phyloP scores from a whole-genome alignment of 2,888 invertebrate species.

The Flexamia atlantica region DNA sequence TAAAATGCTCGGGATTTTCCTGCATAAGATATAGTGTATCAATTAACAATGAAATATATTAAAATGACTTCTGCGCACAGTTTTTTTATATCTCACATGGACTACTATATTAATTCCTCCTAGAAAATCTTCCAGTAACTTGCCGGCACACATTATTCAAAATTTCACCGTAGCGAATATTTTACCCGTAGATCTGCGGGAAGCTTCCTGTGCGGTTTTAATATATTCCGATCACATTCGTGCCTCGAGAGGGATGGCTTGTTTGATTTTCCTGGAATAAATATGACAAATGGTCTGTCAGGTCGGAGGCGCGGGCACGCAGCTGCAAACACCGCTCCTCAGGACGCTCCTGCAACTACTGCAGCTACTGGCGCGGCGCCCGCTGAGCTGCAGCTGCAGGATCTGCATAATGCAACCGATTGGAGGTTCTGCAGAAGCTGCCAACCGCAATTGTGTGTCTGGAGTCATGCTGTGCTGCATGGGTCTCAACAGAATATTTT shows the following conservation, averaged over 20 bases:
- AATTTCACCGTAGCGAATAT: background rate
- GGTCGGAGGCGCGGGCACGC: background rate
- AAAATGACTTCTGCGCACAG: too few relatives aligned
- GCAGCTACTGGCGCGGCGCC: background rate
- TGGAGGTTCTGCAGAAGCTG: too few relatives aligned
- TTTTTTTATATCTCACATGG: too few relatives aligned
- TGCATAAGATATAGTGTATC: too few relatives aligned
- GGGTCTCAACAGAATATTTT: too few relatives aligned
- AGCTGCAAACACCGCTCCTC: background rate
- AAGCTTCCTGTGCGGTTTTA: background rate
- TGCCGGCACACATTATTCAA: background rate
- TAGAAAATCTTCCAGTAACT: too few relatives aligned
- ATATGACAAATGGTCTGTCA: constrained; percentile 40
- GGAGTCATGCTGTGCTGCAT: too few relatives aligned
- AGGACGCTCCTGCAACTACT: background rate
- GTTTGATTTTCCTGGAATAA: constrained; percentile 43
- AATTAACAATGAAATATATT: too few relatives aligned
- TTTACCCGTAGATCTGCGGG: background rate
- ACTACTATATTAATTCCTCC: too few relatives aligned
- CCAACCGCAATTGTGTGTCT: too few relatives aligned
- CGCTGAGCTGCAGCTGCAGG: background rate
- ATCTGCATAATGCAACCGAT: too few relatives aligned
- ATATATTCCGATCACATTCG: constrained; percentile 27
- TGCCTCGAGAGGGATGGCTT: constrained; percentile 17
- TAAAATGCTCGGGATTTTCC: too few relatives aligned